phyloP scores from a whole-genome alignment of 1,140 invertebrate species.

The Brachionus asplanchnoidis region DNA sequence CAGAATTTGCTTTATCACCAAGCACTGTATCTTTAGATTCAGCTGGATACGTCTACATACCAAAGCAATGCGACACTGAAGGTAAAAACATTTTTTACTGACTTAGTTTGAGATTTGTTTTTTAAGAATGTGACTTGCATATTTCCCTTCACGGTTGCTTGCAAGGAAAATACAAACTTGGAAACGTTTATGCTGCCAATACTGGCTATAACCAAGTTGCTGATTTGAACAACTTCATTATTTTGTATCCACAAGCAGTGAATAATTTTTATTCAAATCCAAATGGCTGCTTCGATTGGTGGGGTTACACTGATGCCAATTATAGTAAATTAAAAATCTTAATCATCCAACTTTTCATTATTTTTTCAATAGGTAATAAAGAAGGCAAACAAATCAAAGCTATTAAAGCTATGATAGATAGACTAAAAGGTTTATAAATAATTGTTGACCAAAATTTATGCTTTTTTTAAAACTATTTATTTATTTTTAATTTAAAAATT shows the following conservation, averaged over 20 bases:
- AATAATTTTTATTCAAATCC: slow-evolving; percentile 46
- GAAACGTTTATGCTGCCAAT: slow-evolving; percentile 51
- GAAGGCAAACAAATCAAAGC: slow-evolving; percentile 13
- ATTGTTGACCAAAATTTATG: background rate
- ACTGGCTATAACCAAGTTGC: slow-evolving; percentile 57
- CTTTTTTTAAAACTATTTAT: background rate
- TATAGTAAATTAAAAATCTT: slow-evolving; percentile 46
- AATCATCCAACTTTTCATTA: background rate
- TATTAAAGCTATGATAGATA: slow-evolving; percentile 38
- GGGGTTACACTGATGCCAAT: slow-evolving; percentile 48
- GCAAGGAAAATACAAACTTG: slow-evolving; percentile 51
- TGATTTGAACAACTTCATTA: slow-evolving; percentile 57
- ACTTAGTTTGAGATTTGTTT: background rate
- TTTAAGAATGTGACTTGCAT: slow-evolving; percentile 51
- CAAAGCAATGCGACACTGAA: slow-evolving; percentile 47
- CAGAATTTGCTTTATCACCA: slow-evolving; percentile 49
- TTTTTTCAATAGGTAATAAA: background rate
- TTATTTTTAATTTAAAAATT: background rate
- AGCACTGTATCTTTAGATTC: slow-evolving; percentile 49
- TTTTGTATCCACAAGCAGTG: slow-evolving; percentile 56
- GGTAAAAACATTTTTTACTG: background rate
- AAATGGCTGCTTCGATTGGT: slow-evolving; percentile 58
- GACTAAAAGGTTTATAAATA: background rate
- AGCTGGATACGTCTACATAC: slow-evolving; percentile 53
- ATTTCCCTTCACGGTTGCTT: slow-evolving; percentile 56